Evolutionary conservation across 2,797 vertebrate genomes (phyloP), one percentile per base, ranked within the genome.

Genomic region (Pristis pectinata): DNA sequence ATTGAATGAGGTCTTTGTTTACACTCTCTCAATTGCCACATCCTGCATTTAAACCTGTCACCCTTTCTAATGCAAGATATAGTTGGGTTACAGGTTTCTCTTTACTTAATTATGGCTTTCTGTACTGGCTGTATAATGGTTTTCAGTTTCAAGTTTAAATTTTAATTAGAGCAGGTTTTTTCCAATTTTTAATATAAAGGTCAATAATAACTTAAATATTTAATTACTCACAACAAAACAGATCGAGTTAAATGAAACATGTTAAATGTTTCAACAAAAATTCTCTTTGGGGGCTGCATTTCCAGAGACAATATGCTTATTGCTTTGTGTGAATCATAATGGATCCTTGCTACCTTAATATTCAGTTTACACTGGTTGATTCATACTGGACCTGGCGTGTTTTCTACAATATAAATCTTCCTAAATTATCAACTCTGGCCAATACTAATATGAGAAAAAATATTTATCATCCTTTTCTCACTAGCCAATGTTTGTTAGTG

Each of bases 1-100:
- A 56, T 95, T 98, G 96, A 97, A 98, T 97, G 97, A 97, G 95
- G 96, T 97, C 97, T 97, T 98, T 98, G 97, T 98, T 97, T 96
- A 95, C 95, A 95, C 95, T 96, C 96, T 96, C 95, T 96, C 96
- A 96, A 97, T 96, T 96, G 95, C 96, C 92, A 37, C 97, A 97
- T 97, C 97, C 97, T 96, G 96, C 96, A 96, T 96, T 96, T 97
- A 97, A 97, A 97, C 97, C 97, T 96, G 96, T 96, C 96, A 95
- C 95, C 96, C 96, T 96, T 96, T 96, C 96, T 95, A 95, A 96
- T 95, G 96, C 96, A 96, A 59, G 92, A 72, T 70, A 56, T 76
- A 87, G 67, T 96, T 87, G 44, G 96, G 96, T 96, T 95, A 96
- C 97, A 97, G 97, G 96, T 96, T 95, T 97, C 70, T 72, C 70